Evolutionary conservation across 2,113 vertebrate species (phyloP).

Genomic region (Zosterops lateralis): DNA sequence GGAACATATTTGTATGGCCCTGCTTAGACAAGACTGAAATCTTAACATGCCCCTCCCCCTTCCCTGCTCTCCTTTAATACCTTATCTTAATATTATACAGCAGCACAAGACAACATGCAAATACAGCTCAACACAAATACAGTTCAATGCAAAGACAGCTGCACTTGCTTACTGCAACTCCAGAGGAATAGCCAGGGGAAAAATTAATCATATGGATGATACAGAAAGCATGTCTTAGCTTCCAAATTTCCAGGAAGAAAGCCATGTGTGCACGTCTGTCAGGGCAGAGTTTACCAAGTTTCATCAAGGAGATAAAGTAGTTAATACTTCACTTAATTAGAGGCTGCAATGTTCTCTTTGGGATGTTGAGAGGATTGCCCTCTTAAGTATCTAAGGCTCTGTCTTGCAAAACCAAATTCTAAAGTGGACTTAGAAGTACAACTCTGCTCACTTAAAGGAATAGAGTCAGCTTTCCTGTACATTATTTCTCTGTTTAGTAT

Average conservation of each 20-base stretch:
- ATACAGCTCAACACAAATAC: slow-evolving; percentile 47
- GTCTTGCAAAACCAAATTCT: slow-evolving; percentile 9
- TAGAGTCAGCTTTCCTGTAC: not conserved
- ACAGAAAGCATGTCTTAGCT: slow-evolving; percentile 20
- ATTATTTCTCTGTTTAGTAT: not conserved
- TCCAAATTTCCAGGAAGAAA: slow-evolving; percentile 31
- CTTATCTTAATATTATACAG: slow-evolving; percentile 32
- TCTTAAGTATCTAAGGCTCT: not conserved
- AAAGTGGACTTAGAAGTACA: not conserved
- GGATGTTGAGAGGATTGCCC: not conserved
- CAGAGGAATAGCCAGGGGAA: slow-evolving; percentile 22
- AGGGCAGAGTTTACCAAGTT: slow-evolving; percentile 24
- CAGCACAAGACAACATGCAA: slow-evolving; percentile 52
- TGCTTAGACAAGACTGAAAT: slow-evolving; percentile 53
- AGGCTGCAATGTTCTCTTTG: not conserved
- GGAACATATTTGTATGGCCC: slow-evolving; percentile 7
- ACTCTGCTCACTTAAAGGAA: not conserved
- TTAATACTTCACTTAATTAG: slow-evolving; percentile 37
- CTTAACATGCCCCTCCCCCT: slow-evolving; percentile 1
- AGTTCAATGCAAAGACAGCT: not conserved
- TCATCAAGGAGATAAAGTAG: slow-evolving; percentile 28
- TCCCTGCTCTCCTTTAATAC: slow-evolving; percentile 35
- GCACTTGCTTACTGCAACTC: slow-evolving; percentile 17
- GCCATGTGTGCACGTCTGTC: not conserved
- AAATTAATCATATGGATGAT: slow-evolving; percentile 29